Conservation (phyloP, 2,113 vertebrate genomes). For the Pygoscelis antarcticus region DNA sequence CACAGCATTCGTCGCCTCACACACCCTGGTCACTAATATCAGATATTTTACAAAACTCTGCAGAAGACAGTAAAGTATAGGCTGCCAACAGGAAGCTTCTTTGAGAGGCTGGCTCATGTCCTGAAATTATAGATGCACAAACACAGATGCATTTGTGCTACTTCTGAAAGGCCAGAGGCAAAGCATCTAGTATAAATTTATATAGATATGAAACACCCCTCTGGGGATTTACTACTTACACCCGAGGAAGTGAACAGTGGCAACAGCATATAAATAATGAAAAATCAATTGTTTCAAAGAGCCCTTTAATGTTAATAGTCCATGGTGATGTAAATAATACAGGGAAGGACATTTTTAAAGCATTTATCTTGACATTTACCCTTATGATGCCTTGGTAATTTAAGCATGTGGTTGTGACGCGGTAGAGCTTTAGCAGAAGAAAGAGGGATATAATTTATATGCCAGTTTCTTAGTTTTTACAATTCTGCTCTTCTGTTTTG, state of each 20-base stretch:
- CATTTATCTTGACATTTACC: conserved; percentile 18
- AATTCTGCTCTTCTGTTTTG: neutral
- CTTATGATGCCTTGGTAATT: neutral
- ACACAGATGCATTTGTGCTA: neutral
- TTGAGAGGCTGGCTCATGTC: neutral
- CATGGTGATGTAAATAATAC: neutral
- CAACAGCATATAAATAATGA: conserved; percentile 25
- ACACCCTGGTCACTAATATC: neutral
- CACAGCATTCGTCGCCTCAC: fast-evolving
- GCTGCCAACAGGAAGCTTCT: neutral
- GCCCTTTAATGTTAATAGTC: neutral
- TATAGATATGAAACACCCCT: neutral
- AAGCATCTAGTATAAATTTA: neutral
- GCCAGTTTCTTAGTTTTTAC: neutral
- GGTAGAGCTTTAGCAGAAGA: neutral
- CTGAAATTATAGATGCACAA: neutral
- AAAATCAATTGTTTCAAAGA: conserved; percentile 10
- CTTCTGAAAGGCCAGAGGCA: neutral
- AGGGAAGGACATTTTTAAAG: neutral
- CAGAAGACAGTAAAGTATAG: neutral
- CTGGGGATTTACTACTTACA: neutral
- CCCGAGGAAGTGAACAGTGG: neutral
- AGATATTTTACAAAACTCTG: neutral
- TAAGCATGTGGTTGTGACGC: neutral
- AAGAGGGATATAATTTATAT: neutral